These are phyloP conservation scores for Zenarchopterus dispar DNA, from an alignment of 2,797 vertebrate species.

Conservation along the genomic window DNA sequence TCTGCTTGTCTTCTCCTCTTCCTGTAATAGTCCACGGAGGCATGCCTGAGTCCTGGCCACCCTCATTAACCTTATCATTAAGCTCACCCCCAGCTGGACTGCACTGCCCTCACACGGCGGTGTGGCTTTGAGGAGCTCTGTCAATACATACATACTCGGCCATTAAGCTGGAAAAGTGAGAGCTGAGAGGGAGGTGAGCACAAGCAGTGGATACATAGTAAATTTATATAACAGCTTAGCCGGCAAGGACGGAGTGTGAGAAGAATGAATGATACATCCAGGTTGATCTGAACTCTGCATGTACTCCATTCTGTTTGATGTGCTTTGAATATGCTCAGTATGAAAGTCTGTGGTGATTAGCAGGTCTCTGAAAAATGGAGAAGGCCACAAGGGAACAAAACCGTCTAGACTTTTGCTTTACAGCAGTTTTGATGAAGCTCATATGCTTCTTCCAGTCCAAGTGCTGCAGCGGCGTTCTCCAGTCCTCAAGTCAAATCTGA, in stretches of 20 bases:
- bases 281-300: constrained; percentile 67
- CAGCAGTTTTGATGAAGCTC: constrained; percentile 48
- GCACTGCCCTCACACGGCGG: constrained; percentile 48
- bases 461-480: constrained; percentile 34
- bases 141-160: constrained; percentile 70
- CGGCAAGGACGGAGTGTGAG: constrained; percentile 37
- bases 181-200: constrained; percentile 23
- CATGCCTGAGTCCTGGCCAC: constrained; percentile 68
- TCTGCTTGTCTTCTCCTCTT: constrained; percentile 23
- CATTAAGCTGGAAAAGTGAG: constrained; percentile 58
- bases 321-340: constrained; percentile 52
- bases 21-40: constrained; percentile 51
- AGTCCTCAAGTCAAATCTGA: constrained; percentile 45
- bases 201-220: constrained; percentile 42
- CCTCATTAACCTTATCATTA: constrained; percentile 78
- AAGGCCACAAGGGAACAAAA: constrained; percentile 55
- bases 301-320: constrained; percentile 67
- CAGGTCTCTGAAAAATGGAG: constrained; percentile 51
- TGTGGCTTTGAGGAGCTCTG: constrained; percentile 60
- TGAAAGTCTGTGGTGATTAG: constrained; percentile 66
- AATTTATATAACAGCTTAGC: constrained; percentile 63
- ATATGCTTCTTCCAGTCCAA: constrained; percentile 40
- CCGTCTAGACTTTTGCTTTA: constrained; percentile 66
- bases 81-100: constrained; percentile 61
- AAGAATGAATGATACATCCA: constrained; percentile 66